Percentiles rank a stretch among this genome's conserved stretches.
Evolutionary conservation across 2,888 invertebrate genomes (phyloP).

Genomic region (Pollenia labialis): DNA sequence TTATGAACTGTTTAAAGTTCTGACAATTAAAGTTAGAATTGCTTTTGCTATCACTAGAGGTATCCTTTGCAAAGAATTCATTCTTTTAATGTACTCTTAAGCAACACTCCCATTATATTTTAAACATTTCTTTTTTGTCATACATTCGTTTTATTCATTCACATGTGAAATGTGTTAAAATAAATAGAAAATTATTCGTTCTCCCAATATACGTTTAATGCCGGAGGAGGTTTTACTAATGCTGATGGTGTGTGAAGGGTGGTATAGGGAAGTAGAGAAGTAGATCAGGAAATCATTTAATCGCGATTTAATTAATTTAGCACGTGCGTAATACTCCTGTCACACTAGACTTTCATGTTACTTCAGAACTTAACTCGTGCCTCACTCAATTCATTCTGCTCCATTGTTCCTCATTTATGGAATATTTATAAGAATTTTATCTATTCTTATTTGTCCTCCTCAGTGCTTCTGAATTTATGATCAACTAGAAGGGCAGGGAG

Average conservation of each 20-base stretch:
- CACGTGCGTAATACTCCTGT: constrained; percentile 58
- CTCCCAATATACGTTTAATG: too few relatives aligned
- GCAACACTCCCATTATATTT: background rate
- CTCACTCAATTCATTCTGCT: constrained; percentile 15
- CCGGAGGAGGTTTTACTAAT: background rate
- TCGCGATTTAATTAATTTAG: constrained; percentile 64
- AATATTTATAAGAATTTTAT: background rate
- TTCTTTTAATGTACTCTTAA: background rate
- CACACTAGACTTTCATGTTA: constrained; percentile 41
- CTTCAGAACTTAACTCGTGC: constrained; percentile 13
- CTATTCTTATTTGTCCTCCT: background rate
- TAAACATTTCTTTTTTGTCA: constrained; percentile 16
- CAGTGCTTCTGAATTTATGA: constrained; percentile 11
- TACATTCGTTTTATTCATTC: constrained; percentile 25
- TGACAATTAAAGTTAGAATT: too few relatives aligned
- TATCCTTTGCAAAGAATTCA: background rate
- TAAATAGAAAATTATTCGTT: background rate
- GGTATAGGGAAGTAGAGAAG: background rate
- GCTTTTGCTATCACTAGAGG: background rate
- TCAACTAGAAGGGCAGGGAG: background rate
- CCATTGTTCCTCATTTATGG: constrained; percentile 2
- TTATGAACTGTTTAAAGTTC: too few relatives aligned
- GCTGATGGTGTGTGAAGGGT: background rate
- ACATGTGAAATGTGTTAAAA: constrained; percentile 39
- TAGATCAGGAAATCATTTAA: constrained; percentile 58